Base-by-base conservation (phyloP, 2,797 vertebrate genomes). In the Hemitrygon akajei region DNA sequence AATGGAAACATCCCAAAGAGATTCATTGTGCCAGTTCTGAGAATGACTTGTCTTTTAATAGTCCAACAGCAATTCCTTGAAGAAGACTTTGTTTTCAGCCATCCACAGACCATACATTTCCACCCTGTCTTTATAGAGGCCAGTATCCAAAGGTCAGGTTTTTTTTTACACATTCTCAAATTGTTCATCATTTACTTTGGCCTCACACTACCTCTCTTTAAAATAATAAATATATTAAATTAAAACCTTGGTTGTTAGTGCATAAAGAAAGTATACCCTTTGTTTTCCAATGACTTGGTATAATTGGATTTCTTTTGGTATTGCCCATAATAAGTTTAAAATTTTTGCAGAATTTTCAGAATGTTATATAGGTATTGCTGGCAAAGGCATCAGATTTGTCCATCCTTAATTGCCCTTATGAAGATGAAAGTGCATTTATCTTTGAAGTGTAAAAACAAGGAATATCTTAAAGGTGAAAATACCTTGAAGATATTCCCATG, bases 11-110 rank as follows among this genome's bases (percentile, higher is more conserved):
- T 66, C 84, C 84, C n/a, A 3, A 58, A n/a, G 84, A 63, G 58
- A 66, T 7, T 87, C 63, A 66, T 66, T 87, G 30, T 87, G 63
- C 58, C n/a, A 87, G 30, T 87, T 87, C 63, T 87, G 84, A 60
- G 34, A 89, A 89, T 89, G 3, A 69, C 63, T 89, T 89, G 60
- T 89, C 60, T 89, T 34, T 89, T n/a, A 69, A 34, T 66, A 69
- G 86, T 37, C n/a, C 37, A 89, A 69, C n/a, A 89, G 60, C n/a
- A 89, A 89, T 69, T 69, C 63, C 63, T 60, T 66, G 30, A 37
- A 86, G 60, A 16, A 89, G 18, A 37, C 60, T 22, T 37, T 69
- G 60, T 37, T 7, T 16, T 2, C 6, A 69, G 58, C 63, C 63
- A 69, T 69, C 86, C n/a, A 69, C 63, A 22, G 27, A 18, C 86